Evolutionary conservation across 1,140 invertebrate genomes (phyloP), one percentile per base, ranked within the genome.

Genomic region (Cydia strobilella): DNA sequence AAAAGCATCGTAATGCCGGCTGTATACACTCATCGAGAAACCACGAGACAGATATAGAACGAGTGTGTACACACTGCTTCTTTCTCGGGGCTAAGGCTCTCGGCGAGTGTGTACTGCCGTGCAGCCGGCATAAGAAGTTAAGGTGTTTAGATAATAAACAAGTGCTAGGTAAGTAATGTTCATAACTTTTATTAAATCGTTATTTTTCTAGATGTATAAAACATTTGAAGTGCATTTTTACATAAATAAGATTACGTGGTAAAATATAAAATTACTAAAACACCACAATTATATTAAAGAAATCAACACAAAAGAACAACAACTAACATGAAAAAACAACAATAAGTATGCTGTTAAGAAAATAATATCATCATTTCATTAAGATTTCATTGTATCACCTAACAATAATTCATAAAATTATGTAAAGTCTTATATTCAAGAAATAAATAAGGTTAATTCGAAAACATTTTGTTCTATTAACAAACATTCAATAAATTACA

Each of bases 401-500:
- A 23, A 23, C n/a, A 59, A 59, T 23, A 59, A 59, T 20, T 23
- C 12, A 54, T 12, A 59, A 23, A 59, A 18, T 59, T 9, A 10
- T 54, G 6, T 23, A 59, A 59, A 20, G 0, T 10, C 18, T 59
- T 18, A n/a, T 20, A 0, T 15, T 23, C 20, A 59, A 59, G 54
- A 23, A 59, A 59, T 12, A 59, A 59, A 69, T 69, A n/a, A 31
- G 3, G 13, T 31, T 18, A 15, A 69, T 23, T 42, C n/a, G 15
- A 69, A 39, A 3, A 35, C n/a, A 18, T 20, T 35, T 18, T 31
- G 3, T 25, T 35, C 13, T 31, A n/a, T 31, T 42, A 7, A 78
- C 81, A 82, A 69, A 13, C 79, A 80, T 63, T 79, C 82, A 80
- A 83, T 84, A 84, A 84, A 84, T 84, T 80, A 86, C 82, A 84